A percentile compares a stretch with the other conserved stretches of the same genome.
phyloP scores from a whole-genome alignment of 1,140 invertebrate species.

The Agraylea sexmaculata region DNA sequence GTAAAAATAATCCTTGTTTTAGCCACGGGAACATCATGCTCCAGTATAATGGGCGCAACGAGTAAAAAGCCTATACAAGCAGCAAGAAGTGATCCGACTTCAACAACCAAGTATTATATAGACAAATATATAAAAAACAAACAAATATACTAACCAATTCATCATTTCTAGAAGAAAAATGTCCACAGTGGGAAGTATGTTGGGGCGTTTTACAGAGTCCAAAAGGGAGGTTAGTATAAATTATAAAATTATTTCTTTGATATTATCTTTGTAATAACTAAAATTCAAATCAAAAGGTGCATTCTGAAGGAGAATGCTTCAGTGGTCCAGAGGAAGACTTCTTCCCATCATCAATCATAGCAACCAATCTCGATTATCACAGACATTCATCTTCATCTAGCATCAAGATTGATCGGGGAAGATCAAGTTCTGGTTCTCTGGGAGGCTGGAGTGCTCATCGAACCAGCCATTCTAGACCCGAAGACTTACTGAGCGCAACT shows the following conservation, averaged over 20 bases:
- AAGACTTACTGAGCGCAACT: conserved; percentile 47
- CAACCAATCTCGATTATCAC: conserved; percentile 2
- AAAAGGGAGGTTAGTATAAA: conserved; percentile 17
- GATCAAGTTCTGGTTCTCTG: conserved; percentile 12
- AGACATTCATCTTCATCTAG: conserved; percentile 14
- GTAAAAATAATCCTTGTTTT: background rate
- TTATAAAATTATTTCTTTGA: background rate
- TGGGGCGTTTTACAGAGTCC: conserved; percentile 13
- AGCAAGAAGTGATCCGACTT: conserved; percentile 56
- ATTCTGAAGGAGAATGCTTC: conserved; percentile 63
- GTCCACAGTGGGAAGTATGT: conserved; percentile 20
- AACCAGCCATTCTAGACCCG: conserved; percentile 24
- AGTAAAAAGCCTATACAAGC: conserved; percentile 48
- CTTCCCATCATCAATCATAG: conserved; percentile 12
- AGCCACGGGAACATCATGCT: conserved; percentile 3
- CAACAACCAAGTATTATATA: conserved; percentile 27
- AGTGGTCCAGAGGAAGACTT: conserved; percentile 38
- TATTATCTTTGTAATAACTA: conserved; percentile 3
- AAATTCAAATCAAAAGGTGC: conserved; percentile 47
- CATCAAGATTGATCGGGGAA: conserved; percentile 8
- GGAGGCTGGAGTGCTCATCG: conserved; percentile 8
- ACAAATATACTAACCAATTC: background rate
- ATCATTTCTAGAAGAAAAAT: conserved; percentile 15
- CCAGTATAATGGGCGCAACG: too few species aligned
- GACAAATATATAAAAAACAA: too few species aligned